Conservation (phyloP, 2,113 vertebrate genomes). For the Ailurus styani region DNA sequence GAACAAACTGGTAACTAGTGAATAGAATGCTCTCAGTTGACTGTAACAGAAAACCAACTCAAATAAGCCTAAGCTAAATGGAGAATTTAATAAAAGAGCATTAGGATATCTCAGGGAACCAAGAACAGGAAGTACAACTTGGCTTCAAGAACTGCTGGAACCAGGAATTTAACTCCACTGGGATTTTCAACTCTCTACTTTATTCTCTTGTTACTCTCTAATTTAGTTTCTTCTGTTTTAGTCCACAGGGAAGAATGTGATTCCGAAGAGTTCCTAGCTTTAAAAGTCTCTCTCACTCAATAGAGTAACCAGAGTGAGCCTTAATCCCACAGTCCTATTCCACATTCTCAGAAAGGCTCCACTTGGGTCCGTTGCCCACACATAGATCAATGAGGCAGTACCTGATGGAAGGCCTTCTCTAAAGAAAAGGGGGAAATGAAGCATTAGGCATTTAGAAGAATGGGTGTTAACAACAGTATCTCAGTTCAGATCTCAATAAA, state of each 20-base stretch:
- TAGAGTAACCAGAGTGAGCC: not conserved
- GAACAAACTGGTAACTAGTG: not conserved
- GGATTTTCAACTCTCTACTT: not conserved
- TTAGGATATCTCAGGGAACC: not conserved
- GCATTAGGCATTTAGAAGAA: not conserved
- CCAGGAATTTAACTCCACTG: not conserved
- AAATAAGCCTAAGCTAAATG: not conserved
- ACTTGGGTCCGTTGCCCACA: not conserved
- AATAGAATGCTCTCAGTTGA: not conserved
- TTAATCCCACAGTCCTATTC: not conserved
- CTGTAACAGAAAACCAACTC: not conserved
- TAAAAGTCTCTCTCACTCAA: not conserved
- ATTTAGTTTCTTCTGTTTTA: not conserved
- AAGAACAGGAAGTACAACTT: not conserved
- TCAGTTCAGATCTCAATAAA: not conserved
- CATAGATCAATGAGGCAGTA: not conserved
- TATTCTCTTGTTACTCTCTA: not conserved
- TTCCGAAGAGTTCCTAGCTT: not conserved
- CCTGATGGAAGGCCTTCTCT: not conserved
- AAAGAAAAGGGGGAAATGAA: not conserved
- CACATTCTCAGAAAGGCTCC: not conserved
- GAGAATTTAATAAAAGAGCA: not conserved
- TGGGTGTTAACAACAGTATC: not conserved
- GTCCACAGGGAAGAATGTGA: not conserved
- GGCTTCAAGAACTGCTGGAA: not conserved